Evolutionary conservation across 2,113 vertebrate genomes (phyloP).

Genomic region (Neolamprologus devosi): DNA sequence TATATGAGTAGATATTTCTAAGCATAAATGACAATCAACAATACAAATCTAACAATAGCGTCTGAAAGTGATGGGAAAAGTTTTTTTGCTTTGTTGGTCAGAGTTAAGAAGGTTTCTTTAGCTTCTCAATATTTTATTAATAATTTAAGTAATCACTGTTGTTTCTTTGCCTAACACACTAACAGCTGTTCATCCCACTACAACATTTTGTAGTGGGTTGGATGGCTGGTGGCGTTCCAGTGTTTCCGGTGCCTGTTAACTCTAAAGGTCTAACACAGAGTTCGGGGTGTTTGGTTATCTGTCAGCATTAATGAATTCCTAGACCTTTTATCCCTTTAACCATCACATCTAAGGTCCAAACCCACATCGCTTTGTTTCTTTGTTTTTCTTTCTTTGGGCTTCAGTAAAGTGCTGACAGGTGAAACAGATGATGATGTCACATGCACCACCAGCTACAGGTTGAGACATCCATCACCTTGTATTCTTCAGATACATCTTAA

Average conservation of each 20-base stretch:
- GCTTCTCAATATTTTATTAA: not conserved
- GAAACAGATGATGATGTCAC: not conserved
- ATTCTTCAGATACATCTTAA: not conserved
- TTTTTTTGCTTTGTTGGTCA: not conserved
- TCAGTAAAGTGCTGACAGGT: not conserved
- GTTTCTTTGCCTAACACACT: not conserved
- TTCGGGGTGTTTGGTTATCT: not conserved
- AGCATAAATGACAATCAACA: too few relatives aligned
- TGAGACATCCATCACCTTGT: not conserved
- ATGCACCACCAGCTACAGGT: not conserved
- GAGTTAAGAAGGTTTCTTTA: not conserved
- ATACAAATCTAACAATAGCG: not conserved
- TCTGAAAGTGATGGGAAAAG: not conserved
- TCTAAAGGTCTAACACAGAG: not conserved
- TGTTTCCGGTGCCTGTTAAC: not conserved
- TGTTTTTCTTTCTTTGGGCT: not conserved
- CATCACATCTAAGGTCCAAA: not conserved
- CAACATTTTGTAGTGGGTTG: rapidly evolving
- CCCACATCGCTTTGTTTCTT: not conserved
- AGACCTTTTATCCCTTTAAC: not conserved
- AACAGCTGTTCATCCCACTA: not conserved
- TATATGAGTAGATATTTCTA: too few relatives aligned
- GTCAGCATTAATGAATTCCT: not conserved
- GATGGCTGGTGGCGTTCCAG: not conserved
- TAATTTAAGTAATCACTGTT: not conserved